Base-by-base conservation (phyloP, 2,888 invertebrate genomes). In the Mesorhabditis spiculigera region DNA sequence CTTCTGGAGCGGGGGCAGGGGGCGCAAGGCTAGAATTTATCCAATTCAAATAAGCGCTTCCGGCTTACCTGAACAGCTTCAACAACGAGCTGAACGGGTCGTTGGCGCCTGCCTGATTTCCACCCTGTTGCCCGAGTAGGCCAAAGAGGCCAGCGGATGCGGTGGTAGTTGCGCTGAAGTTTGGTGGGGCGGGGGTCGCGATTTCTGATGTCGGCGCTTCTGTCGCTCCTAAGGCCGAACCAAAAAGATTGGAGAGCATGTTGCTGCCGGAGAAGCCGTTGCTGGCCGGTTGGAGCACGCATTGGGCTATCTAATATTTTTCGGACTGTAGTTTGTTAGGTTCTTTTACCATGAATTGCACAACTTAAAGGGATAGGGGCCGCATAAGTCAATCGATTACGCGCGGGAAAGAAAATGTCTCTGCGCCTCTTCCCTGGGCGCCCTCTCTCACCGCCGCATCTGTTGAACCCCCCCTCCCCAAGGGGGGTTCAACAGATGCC, bases 241-340 rank as follows among this genome's bases (percentile, higher is more conserved):
- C 63, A 28, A 63, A 28, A 16, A 63, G 6, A 16, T 63, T 28
- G 8, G 63, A n/a, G 41, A 63, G 8, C 28, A 28, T 28, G 28
- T 28, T 28, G 28, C 28, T 28, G 41, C 58, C n/a, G 8, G 58
- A 50, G 8, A 50, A 50, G n/a, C 10, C 10, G n/a, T 50, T 50
- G 8, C n/a, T 28, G 63, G 71, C 73, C 28, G 28, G 28, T 28
- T 28, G 28, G 4, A 76, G 16, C 5, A 77, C 67, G 45, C 78
- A 78, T 71, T 78, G 78, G 41, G 78, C 74, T 16, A 78, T 75
- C 78, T 78, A 8, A 63, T 28, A 28, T 1, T 28, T 28, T 28
- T 28, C 28, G 28, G 28, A 28, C 28, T 28, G 28, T 28, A 28
- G 28, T 28, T 28, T 28, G n/a, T n/a, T n/a, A n/a, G n/a, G n/a